Evolutionary conservation across 2,797 vertebrate species (phyloP).

Genomic region (Borostomias antarcticus): DNA sequence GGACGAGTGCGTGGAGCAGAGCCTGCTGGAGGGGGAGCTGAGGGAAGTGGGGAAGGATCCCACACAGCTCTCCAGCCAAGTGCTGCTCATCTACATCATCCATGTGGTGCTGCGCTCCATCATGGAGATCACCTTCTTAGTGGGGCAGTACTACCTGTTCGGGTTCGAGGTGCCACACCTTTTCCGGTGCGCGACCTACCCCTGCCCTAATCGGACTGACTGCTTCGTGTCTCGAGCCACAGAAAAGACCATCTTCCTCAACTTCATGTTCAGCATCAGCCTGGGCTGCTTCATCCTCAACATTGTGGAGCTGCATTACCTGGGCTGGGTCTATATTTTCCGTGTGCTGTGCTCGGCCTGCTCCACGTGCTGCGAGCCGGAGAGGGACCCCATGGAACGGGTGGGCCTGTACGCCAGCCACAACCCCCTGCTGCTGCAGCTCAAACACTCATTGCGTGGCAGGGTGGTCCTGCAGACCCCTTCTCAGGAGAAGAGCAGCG

Average conservation of each 20-base stretch:
- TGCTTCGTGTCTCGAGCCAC: constrained; percentile 76
- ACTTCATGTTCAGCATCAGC: constrained; percentile 73
- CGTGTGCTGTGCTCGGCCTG: constrained; percentile 67
- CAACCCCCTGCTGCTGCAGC: constrained; percentile 69
- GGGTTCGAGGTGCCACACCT: constrained; percentile 73
- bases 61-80: constrained; percentile 61
- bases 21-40: constrained; percentile 51
- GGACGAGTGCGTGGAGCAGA: constrained; percentile 51
- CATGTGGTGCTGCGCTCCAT: constrained; percentile 67
- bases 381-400: constrained; percentile 30
- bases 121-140: constrained; percentile 72
- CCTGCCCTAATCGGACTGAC: constrained; percentile 68
- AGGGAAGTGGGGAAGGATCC: constrained; percentile 52
- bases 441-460: constrained; percentile 68
- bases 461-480: constrained; percentile 67
- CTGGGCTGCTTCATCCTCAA: constrained; percentile 73
- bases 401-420: constrained; percentile 50
- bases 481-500: constrained; percentile 53
- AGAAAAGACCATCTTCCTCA: constrained; percentile 76
- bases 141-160: constrained; percentile 72
- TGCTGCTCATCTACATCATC: constrained; percentile 68
- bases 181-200: constrained; percentile 70
- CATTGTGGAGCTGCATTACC: constrained; percentile 72
- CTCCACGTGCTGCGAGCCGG: constrained; percentile 59
- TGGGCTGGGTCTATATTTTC: constrained; percentile 73